A percentile compares a stretch with the other conserved stretches of the same genome.
Evolutionary conservation across 1,140 invertebrate species (phyloP).

Genomic region (Tetraneura akinire): DNA sequence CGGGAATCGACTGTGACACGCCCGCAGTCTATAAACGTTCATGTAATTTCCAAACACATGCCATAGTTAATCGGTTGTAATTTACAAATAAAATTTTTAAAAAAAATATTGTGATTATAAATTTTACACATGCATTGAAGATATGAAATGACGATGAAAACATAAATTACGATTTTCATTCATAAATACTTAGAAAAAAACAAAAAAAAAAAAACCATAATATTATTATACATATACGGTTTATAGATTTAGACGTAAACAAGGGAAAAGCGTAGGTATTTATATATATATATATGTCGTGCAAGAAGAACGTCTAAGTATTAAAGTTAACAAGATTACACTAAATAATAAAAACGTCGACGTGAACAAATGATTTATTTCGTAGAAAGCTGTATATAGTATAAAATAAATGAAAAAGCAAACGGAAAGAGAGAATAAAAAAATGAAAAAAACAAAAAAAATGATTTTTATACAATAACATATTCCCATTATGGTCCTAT

Average conservation of each 20-base stretch:
- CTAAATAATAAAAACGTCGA: too few relatives aligned
- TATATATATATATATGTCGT: too few relatives aligned
- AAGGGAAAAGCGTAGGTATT: too few relatives aligned
- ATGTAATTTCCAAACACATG: background rate
- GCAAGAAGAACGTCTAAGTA: background rate
- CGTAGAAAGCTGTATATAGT: background rate
- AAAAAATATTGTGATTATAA: background rate
- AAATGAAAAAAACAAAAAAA: too few relatives aligned
- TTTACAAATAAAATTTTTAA: slow-evolving; percentile 1
- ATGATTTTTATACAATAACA: background rate
- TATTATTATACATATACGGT: too few relatives aligned
- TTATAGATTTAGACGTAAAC: background rate
- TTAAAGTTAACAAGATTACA: too few relatives aligned
- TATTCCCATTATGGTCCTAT: background rate
- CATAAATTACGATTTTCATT: too few relatives aligned
- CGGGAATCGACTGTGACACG: slow-evolving; percentile 59
- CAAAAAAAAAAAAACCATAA: too few relatives aligned
- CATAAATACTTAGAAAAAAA: too few relatives aligned
- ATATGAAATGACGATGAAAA: background rate
- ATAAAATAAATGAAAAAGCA: slow-evolving; percentile 22
- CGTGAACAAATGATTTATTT: too few relatives aligned
- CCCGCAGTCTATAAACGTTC: background rate
- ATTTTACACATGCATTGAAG: background rate
- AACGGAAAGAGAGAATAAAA: background rate
- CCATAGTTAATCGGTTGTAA: too few relatives aligned